phyloP scores from a whole-genome alignment of 2,797 vertebrate species.

The Simalia tracyae region DNA sequence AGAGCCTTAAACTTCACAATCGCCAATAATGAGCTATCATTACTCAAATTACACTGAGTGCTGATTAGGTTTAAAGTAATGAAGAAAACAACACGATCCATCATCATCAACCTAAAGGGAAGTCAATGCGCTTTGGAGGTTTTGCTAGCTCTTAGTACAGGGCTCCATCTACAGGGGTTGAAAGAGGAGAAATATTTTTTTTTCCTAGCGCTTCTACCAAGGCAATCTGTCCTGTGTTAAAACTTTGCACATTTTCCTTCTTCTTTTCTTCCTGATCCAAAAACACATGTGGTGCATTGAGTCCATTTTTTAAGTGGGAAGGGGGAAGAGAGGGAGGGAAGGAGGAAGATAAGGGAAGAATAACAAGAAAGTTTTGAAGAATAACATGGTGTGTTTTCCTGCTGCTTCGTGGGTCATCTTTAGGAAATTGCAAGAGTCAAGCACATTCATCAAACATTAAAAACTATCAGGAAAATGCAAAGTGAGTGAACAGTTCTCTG shows the following conservation, averaged over 20 bases:
- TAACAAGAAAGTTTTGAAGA: slow-evolving; percentile 17
- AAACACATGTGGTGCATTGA: neutral
- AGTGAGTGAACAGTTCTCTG: neutral
- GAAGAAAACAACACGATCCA: slow-evolving; percentile 99
- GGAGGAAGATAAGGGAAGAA: neutral
- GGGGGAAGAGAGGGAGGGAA: neutral
- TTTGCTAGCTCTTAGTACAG: slow-evolving; percentile 76
- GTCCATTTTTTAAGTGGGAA: neutral
- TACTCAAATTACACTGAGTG: slow-evolving; percentile 98
- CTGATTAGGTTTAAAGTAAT: slow-evolving; percentile 99
- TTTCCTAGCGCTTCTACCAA: slow-evolving; percentile 35
- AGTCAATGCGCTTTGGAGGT: slow-evolving; percentile 79
- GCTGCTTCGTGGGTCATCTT: neutral
- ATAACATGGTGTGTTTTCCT: neutral
- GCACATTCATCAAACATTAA: slow-evolving; percentile 40
- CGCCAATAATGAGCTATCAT: slow-evolving; percentile 99
- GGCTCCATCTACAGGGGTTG: slow-evolving; percentile 84
- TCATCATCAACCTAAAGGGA: slow-evolving; percentile 93
- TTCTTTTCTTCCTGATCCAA: neutral
- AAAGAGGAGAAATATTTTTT: slow-evolving; percentile 58
- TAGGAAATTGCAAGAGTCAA: slow-evolving; percentile 29
- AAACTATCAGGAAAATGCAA: slow-evolving; percentile 39
- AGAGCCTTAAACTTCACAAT: slow-evolving; percentile 94
- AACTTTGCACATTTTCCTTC: slow-evolving; percentile 1
- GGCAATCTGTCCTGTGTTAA: slow-evolving; percentile 21